Percentiles rank a stretch among this genome's conserved stretches.
These are phyloP conservation scores for Atractosteus spatula DNA, from an alignment of 2,113 vertebrate genomes.

Conservation along the genomic window DNA sequence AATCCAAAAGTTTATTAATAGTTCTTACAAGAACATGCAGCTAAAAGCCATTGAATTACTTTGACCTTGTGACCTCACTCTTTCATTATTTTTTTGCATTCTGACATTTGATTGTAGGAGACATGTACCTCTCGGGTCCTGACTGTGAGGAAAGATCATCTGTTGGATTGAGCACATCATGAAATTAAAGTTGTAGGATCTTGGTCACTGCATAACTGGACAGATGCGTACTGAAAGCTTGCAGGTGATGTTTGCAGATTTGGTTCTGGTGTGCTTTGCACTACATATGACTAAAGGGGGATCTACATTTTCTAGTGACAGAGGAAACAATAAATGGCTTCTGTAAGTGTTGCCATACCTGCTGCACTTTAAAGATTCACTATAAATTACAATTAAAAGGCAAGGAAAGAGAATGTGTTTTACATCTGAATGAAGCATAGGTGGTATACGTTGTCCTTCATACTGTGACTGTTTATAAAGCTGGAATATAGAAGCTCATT, in stretches of 20 bases:
- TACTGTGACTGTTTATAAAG: too few relatives aligned
- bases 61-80: constrained; percentile 7
- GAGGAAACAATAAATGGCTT: too few relatives aligned
- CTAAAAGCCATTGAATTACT: too few relatives aligned
- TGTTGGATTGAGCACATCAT: constrained; percentile 48
- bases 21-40: too few relatives aligned
- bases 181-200: constrained; percentile 44
- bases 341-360: too few relatives aligned
- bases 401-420: too few relatives aligned
- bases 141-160: constrained; percentile 41
- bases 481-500: too few relatives aligned
- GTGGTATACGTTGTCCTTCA: too few relatives aligned
- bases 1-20: too few relatives aligned
- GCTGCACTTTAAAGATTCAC: too few relatives aligned
- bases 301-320: not conserved
- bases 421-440: too few relatives aligned
- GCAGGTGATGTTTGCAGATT: constrained; percentile 37
- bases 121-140: constrained; percentile 29
- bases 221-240: constrained; percentile 46
- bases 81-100: constrained; percentile 36
- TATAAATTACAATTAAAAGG: too few relatives aligned
- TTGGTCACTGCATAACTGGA: constrained; percentile 37
- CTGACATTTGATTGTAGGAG: constrained; percentile 29
- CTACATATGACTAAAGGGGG: constrained; percentile 16
- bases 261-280: constrained; percentile 9